A percentile compares a stretch with the other conserved stretches of the same genome.
Evolutionary conservation across 2,113 vertebrate species (phyloP).

Genomic region (Trichechus manatus): DNA sequence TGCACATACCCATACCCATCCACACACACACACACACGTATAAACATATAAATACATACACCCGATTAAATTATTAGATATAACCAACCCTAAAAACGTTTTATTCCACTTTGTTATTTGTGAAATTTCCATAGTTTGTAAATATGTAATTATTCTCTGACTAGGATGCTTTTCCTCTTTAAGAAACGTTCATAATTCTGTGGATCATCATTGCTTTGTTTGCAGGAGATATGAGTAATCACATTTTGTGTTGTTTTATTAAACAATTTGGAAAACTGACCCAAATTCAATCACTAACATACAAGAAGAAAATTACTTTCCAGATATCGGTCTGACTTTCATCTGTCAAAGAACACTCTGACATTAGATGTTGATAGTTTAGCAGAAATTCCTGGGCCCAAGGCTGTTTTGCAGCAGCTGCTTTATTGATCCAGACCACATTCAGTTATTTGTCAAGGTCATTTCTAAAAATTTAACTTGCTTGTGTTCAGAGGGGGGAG

Average conservation of each 20-base stretch:
- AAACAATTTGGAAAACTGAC: constrained; percentile 79
- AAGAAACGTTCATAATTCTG: background rate
- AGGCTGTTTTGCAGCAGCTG: constrained; percentile 71
- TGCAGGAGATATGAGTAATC: constrained; percentile 40
- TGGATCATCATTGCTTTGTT: background rate
- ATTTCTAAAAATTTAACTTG: constrained; percentile 72
- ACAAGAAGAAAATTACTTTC: constrained; percentile 80
- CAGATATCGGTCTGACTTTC: constrained; percentile 81
- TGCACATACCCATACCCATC: background rate
- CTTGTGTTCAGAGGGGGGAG: constrained; percentile 32
- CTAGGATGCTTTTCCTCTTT: background rate
- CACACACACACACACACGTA: background rate
- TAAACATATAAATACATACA: background rate
- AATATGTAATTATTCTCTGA: background rate
- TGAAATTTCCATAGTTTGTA: background rate
- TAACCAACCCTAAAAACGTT: background rate
- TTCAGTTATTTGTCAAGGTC: constrained; percentile 74
- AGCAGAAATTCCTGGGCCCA: constrained; percentile 78
- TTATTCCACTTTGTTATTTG: background rate
- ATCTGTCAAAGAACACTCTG: constrained; percentile 81
- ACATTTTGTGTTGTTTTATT: constrained; percentile 70
- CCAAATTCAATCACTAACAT: constrained; percentile 80
- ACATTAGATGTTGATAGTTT: constrained; percentile 79
- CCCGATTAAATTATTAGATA: background rate
- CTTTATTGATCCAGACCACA: constrained; percentile 79